These are phyloP conservation scores for Drosophila yakuba DNA, from an alignment of 1,140 invertebrate species.

Conservation along the genomic window DNA sequence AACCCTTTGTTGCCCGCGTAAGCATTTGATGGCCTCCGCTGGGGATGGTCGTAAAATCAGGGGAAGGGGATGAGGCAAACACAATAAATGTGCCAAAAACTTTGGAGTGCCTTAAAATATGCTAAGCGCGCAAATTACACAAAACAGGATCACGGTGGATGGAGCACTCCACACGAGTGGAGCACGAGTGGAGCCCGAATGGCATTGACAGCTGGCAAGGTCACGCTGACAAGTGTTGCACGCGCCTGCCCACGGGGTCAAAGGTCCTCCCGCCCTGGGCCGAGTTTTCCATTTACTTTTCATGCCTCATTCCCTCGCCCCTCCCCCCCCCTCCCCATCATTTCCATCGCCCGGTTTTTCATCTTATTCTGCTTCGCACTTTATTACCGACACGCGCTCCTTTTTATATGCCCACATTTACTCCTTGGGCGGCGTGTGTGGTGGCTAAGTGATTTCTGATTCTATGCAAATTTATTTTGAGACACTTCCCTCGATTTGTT, in stretches of 20 bases:
- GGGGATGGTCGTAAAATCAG: constrained; percentile 36
- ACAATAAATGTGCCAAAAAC: constrained; percentile 53
- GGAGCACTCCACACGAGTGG: neutral
- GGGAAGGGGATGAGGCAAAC: constrained; percentile 21
- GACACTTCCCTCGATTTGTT: constrained; percentile 59
- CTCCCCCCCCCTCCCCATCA: constrained; percentile 6
- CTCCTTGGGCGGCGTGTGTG: constrained; percentile 16
- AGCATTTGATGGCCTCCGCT: constrained; percentile 60
- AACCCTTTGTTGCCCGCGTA: constrained; percentile 47
- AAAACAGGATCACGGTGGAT: constrained; percentile 8
- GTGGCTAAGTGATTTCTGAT: constrained; percentile 64
- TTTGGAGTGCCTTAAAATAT: constrained; percentile 61
- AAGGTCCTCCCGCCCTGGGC: constrained; percentile 1
- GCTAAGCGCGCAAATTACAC: constrained; percentile 66
- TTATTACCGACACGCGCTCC: constrained; percentile 74
- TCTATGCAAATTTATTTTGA: constrained; percentile 69
- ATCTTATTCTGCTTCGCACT: constrained; percentile 46
- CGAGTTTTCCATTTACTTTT: constrained; percentile 37
- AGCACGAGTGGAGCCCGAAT: constrained; percentile 27
- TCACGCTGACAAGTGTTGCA: constrained; percentile 82
- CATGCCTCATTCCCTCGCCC: constrained; percentile 1
- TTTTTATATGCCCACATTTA: constrained; percentile 6
- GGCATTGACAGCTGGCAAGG: constrained; percentile 73
- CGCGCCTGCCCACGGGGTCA: constrained; percentile 55
- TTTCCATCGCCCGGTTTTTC: constrained; percentile 21